Base-by-base conservation (phyloP, 2,888 invertebrate genomes). In the Lordiphosa fenestrarum region DNA sequence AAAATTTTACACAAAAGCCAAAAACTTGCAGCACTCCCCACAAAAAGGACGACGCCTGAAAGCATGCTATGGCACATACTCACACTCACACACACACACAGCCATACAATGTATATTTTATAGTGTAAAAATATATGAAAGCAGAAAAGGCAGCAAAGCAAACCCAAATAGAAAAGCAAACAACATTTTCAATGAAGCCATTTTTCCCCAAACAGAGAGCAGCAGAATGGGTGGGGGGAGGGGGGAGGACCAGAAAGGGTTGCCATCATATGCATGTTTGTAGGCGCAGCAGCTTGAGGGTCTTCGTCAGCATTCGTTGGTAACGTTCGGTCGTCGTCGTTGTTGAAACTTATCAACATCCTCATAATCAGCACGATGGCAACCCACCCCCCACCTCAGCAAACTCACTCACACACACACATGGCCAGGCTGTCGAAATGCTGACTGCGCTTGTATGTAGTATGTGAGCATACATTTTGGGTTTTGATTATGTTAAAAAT, bases 401-500 rank as follows among this genome's bases (percentile, higher is more conserved):
- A 56, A 44, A 63, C 36, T 19, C 37, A 39, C 37, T 15, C 23
- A 33, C 39, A 15, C 52, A 46, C 19, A 42, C 49, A 53, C 49
- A 46, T 42, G 48, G 7, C 25, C 36, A 44, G 23, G 51, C 53
- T 44, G 30, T 44, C 36, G 39, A 57, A 47, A 46, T 42, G 50
- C 63, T 62, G 46, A 63, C 59, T 63, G 50, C 59, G 60, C 69
- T 66, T 64, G 66, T 64, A 60, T 52, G 53, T 71, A 57, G 66
- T 53, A 47, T 70, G 52, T 71, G 67, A 71, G 73, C 73, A 73
- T 71, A 81, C 74, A 84, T 81, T 78, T 78, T 64, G 68, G 76
- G 70, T 72, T 83, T 83, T 86, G 80, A 86, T 85, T 87, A 81
- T 88, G 85, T 86, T 87, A 86, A 88, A 87, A 87, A 88, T 87